Conservation (phyloP, 1,140 invertebrate species). For the Philopotamus ludificatus region DNA sequence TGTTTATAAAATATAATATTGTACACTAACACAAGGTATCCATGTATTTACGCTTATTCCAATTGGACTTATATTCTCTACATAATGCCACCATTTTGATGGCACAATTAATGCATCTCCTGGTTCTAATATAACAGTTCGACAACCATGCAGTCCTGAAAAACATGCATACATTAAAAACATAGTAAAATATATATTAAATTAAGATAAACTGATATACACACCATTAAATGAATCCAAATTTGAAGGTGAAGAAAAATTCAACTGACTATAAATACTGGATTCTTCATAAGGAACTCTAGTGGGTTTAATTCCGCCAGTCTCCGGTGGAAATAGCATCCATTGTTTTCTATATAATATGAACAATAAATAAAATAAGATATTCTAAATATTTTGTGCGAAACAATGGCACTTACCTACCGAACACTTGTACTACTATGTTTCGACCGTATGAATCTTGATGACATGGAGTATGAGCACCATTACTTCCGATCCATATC, state of each 20-base stretch:
- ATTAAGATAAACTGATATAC: not conserved
- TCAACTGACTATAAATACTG: constrained; percentile 86
- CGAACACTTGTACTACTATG: constrained; percentile 82
- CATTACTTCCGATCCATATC: constrained; percentile 86
- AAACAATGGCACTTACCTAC: constrained; percentile 52
- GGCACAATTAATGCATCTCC: constrained; percentile 89
- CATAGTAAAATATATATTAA: constrained; percentile 26
- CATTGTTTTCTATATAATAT: constrained; percentile 75
- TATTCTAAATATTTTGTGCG: constrained; percentile 22
- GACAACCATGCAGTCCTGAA: constrained; percentile 50
- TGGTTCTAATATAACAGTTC: constrained; percentile 66
- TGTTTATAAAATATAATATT: not conserved
- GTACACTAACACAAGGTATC: constrained; percentile 67
- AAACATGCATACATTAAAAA: not conserved
- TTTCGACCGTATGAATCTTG: constrained; percentile 94
- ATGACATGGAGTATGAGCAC: constrained; percentile 91
- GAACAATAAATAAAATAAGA: constrained; percentile 35
- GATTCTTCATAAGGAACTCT: constrained; percentile 96
- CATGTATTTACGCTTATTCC: constrained; percentile 85
- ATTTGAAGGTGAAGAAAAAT: constrained; percentile 68
- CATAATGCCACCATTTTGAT: constrained; percentile 95
- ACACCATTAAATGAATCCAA: constrained; percentile 50
- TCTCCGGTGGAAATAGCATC: constrained; percentile 86
- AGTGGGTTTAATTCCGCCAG: constrained; percentile 72
- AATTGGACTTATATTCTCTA: constrained; percentile 73